These are phyloP conservation scores for Paralvinella palmiformis DNA, from an alignment of 1,140 invertebrate genomes.

Conservation along the genomic window DNA sequence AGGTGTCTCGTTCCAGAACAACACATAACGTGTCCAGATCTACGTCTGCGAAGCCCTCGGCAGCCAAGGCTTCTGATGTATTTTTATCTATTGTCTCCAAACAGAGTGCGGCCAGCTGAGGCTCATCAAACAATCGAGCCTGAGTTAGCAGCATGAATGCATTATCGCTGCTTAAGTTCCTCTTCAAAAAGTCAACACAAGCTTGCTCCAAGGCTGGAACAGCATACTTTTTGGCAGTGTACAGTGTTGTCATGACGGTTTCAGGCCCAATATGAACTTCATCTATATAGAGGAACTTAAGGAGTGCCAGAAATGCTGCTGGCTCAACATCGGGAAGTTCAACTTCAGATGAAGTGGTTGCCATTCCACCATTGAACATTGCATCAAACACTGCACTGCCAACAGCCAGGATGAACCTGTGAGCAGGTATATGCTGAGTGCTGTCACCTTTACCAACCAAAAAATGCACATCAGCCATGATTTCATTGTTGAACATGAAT, in stretches of 20 bases:
- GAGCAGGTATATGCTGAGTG: conserved; percentile 71
- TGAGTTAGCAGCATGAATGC: conserved; percentile 76
- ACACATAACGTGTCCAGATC: conserved; percentile 74
- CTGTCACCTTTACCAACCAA: conserved; percentile 53
- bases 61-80: conserved; percentile 71
- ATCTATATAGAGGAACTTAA: conserved; percentile 72
- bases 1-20: conserved; percentile 74
- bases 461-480: conserved; percentile 73
- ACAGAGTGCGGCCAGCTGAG: conserved; percentile 69
- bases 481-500: conserved; percentile 75
- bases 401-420: conserved; percentile 75
- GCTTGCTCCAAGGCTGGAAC: conserved; percentile 74
- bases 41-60: conserved; percentile 82
- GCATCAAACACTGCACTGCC: conserved; percentile 81
- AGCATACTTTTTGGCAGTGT: conserved; percentile 82
- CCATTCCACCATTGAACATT: conserved; percentile 73
- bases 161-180: conserved; percentile 73
- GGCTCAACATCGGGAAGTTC: conserved; percentile 80
- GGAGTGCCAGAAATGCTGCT: conserved; percentile 56
- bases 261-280: conserved; percentile 80
- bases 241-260: conserved; percentile 80
- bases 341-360: conserved; percentile 64
- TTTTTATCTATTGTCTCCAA: conserved; percentile 81
- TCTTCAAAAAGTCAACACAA: conserved; percentile 78
- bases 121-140: conserved; percentile 76